Evolutionary conservation across 2,113 vertebrate species (phyloP).

Genomic region (Ageneiosus marmoratus): DNA sequence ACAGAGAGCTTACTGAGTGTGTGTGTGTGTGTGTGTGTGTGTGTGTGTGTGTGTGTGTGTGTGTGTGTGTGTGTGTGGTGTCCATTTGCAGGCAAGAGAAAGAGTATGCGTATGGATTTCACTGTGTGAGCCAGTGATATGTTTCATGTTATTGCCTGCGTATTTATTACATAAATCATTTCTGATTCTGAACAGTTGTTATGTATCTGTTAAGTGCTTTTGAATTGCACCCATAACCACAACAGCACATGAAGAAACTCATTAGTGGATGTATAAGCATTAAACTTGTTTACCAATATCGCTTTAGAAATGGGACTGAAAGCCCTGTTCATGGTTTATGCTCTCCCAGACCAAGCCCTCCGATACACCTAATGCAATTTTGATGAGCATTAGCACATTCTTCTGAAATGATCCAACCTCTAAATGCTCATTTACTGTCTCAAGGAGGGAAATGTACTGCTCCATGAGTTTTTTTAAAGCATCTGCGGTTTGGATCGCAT

Average conservation of each 20-base stretch:
- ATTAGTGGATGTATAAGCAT: constrained; percentile 33
- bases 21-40: not conserved
- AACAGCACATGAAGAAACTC: constrained; percentile 36
- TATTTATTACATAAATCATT: not conserved
- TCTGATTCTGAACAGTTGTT: not conserved
- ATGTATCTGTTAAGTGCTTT: constrained; percentile 32
- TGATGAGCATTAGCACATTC: not conserved
- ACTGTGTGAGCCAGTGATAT: not conserved
- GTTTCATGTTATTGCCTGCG: not conserved
- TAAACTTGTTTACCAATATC: not conserved
- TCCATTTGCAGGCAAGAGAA: not conserved
- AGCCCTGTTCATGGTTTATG: constrained; percentile 9
- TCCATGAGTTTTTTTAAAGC: constrained; percentile 42
- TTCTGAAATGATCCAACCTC: constrained; percentile 19
- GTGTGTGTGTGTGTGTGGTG: too few relatives aligned
- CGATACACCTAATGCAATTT: constrained; percentile 21
- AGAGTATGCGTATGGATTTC: not conserved
- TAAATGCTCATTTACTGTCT: constrained; percentile 20
- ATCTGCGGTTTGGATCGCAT: constrained; percentile 44
- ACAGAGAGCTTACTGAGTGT: not conserved
- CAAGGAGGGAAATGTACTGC: constrained; percentile 10
- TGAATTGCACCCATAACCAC: constrained; percentile 48
- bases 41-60: too few relatives aligned
- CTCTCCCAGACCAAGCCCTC: constrained; percentile 17
- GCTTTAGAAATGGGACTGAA: constrained; percentile 11